Percentiles rank a stretch among this genome's conserved stretches.
Evolutionary conservation across 2,113 vertebrate species (phyloP).

Genomic region (Onychorhynchus coronatus): DNA sequence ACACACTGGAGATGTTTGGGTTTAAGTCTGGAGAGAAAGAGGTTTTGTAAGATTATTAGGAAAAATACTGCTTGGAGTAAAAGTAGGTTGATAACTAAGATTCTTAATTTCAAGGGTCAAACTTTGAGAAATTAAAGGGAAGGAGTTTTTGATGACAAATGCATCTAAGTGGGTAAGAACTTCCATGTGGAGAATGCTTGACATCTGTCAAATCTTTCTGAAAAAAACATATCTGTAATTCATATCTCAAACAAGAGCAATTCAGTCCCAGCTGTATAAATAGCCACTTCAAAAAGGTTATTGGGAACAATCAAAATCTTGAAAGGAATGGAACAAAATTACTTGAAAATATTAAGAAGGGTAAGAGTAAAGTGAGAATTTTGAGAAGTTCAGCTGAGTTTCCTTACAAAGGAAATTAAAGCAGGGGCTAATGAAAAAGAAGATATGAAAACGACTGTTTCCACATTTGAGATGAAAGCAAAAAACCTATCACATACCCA

Average conservation of each 20-base stretch:
- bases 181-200: background rate
- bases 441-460: background rate
- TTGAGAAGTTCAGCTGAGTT: background rate
- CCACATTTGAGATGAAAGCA: constrained; percentile 13
- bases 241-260: background rate
- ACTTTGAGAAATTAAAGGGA: background rate
- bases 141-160: background rate
- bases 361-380: constrained; percentile 20
- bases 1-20: background rate
- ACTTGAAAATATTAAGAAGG: constrained; percentile 19
- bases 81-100: background rate
- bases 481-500: background rate
- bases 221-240: background rate
- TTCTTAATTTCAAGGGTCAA: background rate
- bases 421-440: constrained; percentile 14
- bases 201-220: background rate
- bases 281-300: background rate
- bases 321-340: constrained; percentile 20
- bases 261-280: constrained; percentile 1
- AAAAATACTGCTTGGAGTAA: background rate
- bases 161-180: background rate
- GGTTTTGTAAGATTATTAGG: background rate
- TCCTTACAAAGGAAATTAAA: constrained; percentile 46
- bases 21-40: background rate
- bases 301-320: background rate